phyloP scores from a whole-genome alignment of 2,797 vertebrate genomes.

The Anguilla marmorata region DNA sequence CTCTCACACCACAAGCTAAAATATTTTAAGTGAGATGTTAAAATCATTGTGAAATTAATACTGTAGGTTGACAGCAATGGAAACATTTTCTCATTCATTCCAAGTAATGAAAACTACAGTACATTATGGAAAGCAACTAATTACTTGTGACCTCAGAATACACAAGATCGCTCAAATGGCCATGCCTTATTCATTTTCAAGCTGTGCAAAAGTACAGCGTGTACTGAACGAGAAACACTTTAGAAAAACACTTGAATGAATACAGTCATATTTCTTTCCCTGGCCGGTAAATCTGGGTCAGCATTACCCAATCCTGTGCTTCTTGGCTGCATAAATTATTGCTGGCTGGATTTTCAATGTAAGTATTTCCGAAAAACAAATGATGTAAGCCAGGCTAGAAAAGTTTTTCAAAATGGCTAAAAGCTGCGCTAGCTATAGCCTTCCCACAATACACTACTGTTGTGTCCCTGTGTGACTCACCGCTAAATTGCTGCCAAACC shows the following conservation, averaged over 20 bases:
- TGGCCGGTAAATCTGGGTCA: background rate
- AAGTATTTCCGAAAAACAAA: conserved; percentile 12
- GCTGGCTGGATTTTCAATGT: background rate
- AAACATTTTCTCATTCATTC: background rate
- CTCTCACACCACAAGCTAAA: background rate
- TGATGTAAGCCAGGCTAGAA: background rate
- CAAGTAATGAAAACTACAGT: background rate
- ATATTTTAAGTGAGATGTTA: background rate
- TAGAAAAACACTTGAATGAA: conserved; percentile 1
- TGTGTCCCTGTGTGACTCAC: background rate
- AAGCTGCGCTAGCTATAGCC: background rate
- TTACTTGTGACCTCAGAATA: background rate
- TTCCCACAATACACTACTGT: background rate
- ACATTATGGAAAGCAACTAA: background rate
- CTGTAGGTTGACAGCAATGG: background rate
- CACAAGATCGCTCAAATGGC: background rate
- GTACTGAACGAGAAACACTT: background rate
- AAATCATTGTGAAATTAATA: background rate
- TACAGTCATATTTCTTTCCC: background rate
- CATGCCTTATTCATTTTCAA: background rate
- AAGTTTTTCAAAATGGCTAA: background rate
- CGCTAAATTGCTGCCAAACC: background rate
- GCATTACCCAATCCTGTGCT: background rate
- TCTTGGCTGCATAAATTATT: conserved; percentile 14
- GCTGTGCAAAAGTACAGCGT: background rate